phyloP scores from a whole-genome alignment of 1,140 invertebrate species.

The Plutomurus gul region DNA sequence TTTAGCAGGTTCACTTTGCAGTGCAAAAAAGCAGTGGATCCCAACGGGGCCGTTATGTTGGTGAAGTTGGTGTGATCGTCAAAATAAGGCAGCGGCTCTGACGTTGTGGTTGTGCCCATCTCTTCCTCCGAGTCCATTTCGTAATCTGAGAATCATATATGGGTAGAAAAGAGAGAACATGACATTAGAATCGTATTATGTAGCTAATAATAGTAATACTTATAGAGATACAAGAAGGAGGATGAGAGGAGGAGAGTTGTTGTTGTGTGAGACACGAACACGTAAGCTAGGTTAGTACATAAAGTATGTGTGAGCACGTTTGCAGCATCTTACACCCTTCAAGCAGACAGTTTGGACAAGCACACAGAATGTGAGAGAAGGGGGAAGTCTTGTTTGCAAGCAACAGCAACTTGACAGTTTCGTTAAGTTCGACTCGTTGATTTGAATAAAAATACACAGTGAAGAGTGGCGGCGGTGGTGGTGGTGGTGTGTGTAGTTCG shows the following conservation, averaged over 20 bases:
- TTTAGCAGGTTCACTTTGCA: conserved; percentile 73
- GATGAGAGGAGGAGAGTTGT: no score
- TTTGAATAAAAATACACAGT: not conserved
- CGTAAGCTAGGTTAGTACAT: not conserved
- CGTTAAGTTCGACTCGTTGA: conserved; percentile 5
- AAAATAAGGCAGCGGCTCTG: conserved; percentile 67
- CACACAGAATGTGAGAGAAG: not conserved
- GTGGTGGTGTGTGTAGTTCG: no score
- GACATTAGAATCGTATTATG: conserved; percentile 17
- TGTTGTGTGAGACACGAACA: not conserved
- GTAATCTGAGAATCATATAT: conserved; percentile 52
- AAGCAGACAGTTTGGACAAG: not conserved
- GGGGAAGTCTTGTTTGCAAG: not conserved
- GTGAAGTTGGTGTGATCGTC: conserved; percentile 63
- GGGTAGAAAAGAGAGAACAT: not conserved
- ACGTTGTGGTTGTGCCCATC: conserved; percentile 60
- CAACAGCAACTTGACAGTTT: not conserved
- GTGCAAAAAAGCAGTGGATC: conserved; percentile 68
- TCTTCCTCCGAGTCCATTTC: conserved; percentile 54
- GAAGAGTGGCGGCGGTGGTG: no score
- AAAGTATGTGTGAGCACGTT: not conserved
- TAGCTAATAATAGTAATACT: not conserved
- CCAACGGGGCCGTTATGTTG: conserved; percentile 71
- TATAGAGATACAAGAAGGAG: not conserved
- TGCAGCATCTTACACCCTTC: not conserved